Conservation (phyloP, 2,113 vertebrate genomes). For the Tupaia tana region DNA sequence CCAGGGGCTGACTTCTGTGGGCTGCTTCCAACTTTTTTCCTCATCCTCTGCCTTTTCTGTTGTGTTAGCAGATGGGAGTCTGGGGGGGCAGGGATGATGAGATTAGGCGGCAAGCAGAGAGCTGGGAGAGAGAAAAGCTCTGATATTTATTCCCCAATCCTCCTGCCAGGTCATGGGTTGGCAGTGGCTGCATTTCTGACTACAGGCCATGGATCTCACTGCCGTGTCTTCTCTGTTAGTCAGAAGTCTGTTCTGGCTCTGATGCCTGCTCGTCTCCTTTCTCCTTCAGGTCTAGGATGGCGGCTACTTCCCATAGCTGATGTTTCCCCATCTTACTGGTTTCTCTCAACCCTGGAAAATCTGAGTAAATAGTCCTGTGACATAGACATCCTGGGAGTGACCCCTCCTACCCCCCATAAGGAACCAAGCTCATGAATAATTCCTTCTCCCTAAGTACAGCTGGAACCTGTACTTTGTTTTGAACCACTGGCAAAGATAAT, state of each 20-base stretch:
- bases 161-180: accelerated
- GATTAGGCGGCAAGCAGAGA: neutral
- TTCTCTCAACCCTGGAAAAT: neutral
- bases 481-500: neutral
- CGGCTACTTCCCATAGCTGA: neutral
- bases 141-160: accelerated
- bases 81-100: too few species aligned
- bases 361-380: neutral
- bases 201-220: accelerated
- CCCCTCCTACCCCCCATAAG: too few species aligned
- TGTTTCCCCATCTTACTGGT: neutral
- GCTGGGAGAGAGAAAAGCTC: neutral
- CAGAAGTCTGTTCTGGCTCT: neutral
- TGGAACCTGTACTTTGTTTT: neutral
- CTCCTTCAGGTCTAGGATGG: neutral
- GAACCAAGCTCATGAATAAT: neutral
- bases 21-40: neutral
- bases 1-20: neutral
- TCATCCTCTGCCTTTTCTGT: neutral
- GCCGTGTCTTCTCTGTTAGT: too few species aligned
- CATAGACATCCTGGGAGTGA: neutral
- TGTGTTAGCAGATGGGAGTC: neutral
- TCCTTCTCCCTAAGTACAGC: neutral
- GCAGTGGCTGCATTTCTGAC: neutral
- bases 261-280: neutral